Percentiles rank a stretch among this genome's conserved stretches.
Conservation (phyloP, 2,113 vertebrate species). For the Etheostoma cragini region DNA sequence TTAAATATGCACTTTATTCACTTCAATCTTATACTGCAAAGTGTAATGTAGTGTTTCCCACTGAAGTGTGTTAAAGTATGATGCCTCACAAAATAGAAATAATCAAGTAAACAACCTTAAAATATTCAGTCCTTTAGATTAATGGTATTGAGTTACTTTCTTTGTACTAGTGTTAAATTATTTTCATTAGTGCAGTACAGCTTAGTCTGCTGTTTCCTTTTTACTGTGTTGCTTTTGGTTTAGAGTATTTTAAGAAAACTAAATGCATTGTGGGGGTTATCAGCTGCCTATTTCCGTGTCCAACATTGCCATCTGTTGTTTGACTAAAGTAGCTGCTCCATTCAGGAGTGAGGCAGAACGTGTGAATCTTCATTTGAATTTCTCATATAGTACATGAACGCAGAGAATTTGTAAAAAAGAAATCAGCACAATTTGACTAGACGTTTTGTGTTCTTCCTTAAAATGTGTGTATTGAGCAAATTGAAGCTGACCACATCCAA, state of each 20-base stretch:
- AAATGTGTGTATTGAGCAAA: neutral
- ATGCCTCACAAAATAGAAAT: neutral
- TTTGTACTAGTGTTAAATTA: neutral
- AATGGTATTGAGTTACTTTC: neutral
- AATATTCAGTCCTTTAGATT: neutral
- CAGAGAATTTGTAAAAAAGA: neutral
- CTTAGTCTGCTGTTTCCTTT: neutral
- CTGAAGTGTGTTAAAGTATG: neutral
- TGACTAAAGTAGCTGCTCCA: neutral
- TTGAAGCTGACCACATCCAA: neutral
- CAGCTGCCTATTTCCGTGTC: neutral
- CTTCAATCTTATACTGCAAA: neutral
- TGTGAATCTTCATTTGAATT: neutral
- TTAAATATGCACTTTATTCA: neutral
- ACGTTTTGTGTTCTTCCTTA: neutral
- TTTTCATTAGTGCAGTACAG: no score
- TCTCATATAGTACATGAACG: neutral
- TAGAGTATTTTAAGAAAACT: neutral
- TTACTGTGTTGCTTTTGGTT: neutral
- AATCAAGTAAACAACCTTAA: neutral
- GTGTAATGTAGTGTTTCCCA: neutral
- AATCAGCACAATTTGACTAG: neutral
- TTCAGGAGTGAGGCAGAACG: neutral
- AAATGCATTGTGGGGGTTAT: neutral
- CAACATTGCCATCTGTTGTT: conserved; percentile 71